Evolutionary conservation across 2,797 vertebrate genomes (phyloP).

Genomic region (Nannoperca obscura): DNA sequence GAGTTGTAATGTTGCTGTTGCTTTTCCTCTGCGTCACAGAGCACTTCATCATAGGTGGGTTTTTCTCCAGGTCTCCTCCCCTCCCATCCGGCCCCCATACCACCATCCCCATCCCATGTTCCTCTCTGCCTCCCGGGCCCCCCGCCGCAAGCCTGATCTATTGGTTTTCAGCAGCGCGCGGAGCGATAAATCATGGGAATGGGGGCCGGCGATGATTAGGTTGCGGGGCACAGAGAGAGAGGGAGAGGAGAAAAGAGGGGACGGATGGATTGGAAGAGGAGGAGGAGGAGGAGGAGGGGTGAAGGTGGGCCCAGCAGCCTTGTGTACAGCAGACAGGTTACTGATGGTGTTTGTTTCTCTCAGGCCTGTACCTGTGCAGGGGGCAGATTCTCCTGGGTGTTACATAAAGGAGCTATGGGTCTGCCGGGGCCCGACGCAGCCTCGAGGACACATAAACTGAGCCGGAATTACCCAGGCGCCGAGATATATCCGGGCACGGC

Average conservation of each 20-base stretch:
- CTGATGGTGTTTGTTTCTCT: conserved; percentile 91
- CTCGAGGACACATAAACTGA: conserved; percentile 75
- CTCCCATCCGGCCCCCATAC: conserved; percentile 68
- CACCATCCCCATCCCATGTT: conserved; percentile 81
- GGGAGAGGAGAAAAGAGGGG: conserved; percentile 58
- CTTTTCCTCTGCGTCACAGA: conserved; percentile 82
- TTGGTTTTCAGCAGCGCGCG: conserved; percentile 88
- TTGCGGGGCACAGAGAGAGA: conserved; percentile 75
- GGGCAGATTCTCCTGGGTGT: conserved; percentile 81
- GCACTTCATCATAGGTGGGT: conserved; percentile 92
- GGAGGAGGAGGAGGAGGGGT: conserved; percentile 36
- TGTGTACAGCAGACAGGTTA: conserved; percentile 90
- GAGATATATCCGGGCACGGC: conserved; percentile 73
- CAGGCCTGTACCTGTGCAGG: conserved; percentile 80
- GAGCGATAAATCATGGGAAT: conserved; percentile 98
- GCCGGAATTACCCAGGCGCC: conserved; percentile 76
- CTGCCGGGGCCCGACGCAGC: conserved; percentile 68
- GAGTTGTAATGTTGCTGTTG: conserved; percentile 76
- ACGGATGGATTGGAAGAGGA: conserved; percentile 58
- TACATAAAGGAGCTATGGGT: conserved; percentile 81
- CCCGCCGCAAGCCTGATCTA: conserved; percentile 92
- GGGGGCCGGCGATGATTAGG: conserved; percentile 91
- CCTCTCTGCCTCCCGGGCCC: conserved; percentile 79
- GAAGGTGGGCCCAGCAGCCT: conserved; percentile 68
- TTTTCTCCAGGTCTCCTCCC: conserved; percentile 83